Conservation (phyloP, 2,113 vertebrate genomes). For the Rousettus leschenaultii region DNA sequence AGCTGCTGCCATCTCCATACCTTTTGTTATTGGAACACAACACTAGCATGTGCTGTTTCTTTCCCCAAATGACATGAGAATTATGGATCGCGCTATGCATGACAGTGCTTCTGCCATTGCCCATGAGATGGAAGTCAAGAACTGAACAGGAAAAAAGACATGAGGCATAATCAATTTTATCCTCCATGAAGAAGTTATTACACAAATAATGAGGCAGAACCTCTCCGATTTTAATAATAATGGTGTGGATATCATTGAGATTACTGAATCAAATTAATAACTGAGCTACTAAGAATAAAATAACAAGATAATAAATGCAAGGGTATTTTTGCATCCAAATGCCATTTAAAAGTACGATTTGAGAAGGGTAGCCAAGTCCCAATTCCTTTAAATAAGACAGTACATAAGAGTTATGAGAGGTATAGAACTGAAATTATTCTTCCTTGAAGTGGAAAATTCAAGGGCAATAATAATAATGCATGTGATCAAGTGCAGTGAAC, state of each 20-base stretch:
- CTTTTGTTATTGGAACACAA: not conserved
- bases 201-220: constrained; percentile 49
- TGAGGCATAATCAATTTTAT: not conserved
- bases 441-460: constrained; percentile 9
- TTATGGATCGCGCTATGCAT: not conserved
- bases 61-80: not conserved
- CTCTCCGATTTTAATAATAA: constrained; percentile 65
- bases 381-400: not conserved
- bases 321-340: not conserved
- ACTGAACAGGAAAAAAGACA: not conserved
- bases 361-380: not conserved
- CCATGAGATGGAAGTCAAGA: not conserved
- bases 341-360: not conserved
- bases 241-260: constrained; percentile 7
- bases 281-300: constrained; percentile 46
- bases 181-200: constrained; percentile 52
- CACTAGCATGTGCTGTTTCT: not conserved
- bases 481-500: not conserved
- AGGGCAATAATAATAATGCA: not conserved
- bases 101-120: not conserved
- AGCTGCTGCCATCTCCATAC: not conserved
- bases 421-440: not conserved
- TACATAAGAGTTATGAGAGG: not conserved
- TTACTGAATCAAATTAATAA: constrained; percentile 55
- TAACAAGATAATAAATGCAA: constrained; percentile 42